phyloP scores from a whole-genome alignment of 2,797 vertebrate species.

The Sylvia borin region DNA sequence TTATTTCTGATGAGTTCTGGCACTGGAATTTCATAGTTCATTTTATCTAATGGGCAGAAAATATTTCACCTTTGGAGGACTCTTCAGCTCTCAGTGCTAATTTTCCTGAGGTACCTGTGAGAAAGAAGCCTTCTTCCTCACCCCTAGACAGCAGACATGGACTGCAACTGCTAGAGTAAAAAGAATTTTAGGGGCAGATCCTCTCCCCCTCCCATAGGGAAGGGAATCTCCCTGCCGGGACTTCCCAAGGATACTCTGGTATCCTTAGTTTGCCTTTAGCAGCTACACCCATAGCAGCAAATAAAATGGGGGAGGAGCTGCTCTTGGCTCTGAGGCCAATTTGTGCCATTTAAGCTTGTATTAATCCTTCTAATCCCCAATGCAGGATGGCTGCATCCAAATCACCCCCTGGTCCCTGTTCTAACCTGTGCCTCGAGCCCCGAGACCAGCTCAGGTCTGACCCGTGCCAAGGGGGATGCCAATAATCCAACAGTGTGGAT shows the following conservation, averaged over 20 bases:
- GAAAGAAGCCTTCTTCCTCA: not conserved
- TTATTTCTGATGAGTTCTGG: not conserved
- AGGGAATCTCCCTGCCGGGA: not conserved
- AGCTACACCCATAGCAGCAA: not conserved
- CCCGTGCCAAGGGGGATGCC: not conserved
- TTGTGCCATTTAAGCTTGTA: not conserved
- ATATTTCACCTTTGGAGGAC: slow-evolving; percentile 15
- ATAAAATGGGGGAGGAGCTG: not conserved
- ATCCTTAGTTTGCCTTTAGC: not conserved
- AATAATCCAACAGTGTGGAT: not conserved
- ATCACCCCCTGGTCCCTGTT: not conserved
- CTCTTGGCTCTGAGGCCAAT: not conserved
- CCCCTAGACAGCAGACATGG: not conserved
- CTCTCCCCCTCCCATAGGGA: not conserved
- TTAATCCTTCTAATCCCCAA: not conserved
- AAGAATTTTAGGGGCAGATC: not conserved
- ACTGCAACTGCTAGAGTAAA: not conserved
- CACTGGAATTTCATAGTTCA: not conserved
- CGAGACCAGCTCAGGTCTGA: not conserved
- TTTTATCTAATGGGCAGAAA: slow-evolving; percentile 4
- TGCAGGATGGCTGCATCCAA: not conserved
- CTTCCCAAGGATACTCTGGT: not conserved
- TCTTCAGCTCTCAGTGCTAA: not conserved
- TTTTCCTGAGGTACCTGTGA: not conserved
- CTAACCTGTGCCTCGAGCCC: not conserved